These are phyloP conservation scores for Hippocampus abdominalis DNA, from an alignment of 2,113 vertebrate species.

Conservation along the genomic window DNA sequence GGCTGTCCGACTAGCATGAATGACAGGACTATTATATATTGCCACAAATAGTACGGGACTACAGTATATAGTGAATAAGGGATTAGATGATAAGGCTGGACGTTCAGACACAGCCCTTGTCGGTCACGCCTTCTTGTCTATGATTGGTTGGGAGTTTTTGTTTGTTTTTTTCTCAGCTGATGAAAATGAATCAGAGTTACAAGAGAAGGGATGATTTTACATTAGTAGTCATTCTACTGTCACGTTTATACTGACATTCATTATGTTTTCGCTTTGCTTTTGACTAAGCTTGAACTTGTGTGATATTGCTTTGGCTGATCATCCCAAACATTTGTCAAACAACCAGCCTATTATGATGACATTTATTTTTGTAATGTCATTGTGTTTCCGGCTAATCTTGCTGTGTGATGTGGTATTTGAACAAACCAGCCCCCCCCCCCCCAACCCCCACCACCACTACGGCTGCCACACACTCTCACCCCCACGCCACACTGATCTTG, in stretches of 20 bases:
- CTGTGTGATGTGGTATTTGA: conserved; percentile 43
- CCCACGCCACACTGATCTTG: conserved; percentile 37
- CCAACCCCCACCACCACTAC: too few species aligned
- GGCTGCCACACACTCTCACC: too few species aligned
- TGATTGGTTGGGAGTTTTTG: not conserved
- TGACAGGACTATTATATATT: too few species aligned
- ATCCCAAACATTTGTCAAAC: not conserved
- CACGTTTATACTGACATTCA: not conserved
- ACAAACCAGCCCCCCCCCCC: conserved; percentile 30
- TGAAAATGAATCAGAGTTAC: not conserved
- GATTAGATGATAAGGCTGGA: too few species aligned
- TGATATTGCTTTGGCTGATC: not conserved
- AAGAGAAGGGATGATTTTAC: not conserved
- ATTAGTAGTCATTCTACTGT: too few species aligned
- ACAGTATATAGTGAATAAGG: too few species aligned
- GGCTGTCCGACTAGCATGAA: too few species aligned
- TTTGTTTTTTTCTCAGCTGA: not conserved
- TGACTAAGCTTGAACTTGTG: not conserved
- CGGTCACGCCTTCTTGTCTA: not conserved
- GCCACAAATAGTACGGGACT: too few species aligned
- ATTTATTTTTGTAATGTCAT: not conserved
- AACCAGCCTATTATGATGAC: not conserved
- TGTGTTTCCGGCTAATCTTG: conserved; percentile 23
- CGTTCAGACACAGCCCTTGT: not conserved
- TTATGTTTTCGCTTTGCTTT: not conserved